phyloP scores from a whole-genome alignment of 2,113 vertebrate species.

The Hyperopisus bebe region DNA sequence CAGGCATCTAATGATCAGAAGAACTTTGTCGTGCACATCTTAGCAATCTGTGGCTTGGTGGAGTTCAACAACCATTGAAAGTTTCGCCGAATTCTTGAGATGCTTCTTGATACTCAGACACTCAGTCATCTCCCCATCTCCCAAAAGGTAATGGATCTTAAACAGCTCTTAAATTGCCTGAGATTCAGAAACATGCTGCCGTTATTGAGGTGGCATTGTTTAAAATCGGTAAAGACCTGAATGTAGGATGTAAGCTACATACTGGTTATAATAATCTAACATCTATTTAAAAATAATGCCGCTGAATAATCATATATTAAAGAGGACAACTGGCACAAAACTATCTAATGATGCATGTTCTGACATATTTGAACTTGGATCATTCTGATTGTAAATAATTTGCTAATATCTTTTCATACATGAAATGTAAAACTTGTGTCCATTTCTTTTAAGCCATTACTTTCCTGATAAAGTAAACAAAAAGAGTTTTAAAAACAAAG shows the following conservation, averaged over 20 bases:
- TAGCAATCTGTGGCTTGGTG: constrained; percentile 41
- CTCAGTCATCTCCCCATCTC: constrained; percentile 16
- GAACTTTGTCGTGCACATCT: constrained; percentile 44
- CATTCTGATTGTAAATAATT: neutral
- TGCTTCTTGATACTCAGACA: neutral
- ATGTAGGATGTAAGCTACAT: neutral
- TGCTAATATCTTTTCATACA: neutral
- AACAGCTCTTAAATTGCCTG: neutral
- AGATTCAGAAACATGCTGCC: neutral
- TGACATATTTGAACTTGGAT: neutral
- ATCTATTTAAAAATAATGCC: neutral
- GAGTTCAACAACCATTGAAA: constrained; percentile 37
- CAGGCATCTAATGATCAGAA: constrained; percentile 50
- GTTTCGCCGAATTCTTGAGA: constrained; percentile 29
- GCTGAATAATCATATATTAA: neutral
- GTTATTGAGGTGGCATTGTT: neutral
- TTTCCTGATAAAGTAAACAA: neutral
- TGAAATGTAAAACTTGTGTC: neutral
- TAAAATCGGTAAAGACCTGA: neutral
- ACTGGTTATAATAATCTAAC: neutral
- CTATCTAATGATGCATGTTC: neutral
- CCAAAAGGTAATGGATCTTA: neutral
- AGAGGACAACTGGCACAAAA: neutral
- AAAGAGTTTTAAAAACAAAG: neutral
- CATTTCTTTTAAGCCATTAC: neutral